Conservation (phyloP, 2,113 vertebrate genomes). For the Paracanthobrama guichenoti region DNA sequence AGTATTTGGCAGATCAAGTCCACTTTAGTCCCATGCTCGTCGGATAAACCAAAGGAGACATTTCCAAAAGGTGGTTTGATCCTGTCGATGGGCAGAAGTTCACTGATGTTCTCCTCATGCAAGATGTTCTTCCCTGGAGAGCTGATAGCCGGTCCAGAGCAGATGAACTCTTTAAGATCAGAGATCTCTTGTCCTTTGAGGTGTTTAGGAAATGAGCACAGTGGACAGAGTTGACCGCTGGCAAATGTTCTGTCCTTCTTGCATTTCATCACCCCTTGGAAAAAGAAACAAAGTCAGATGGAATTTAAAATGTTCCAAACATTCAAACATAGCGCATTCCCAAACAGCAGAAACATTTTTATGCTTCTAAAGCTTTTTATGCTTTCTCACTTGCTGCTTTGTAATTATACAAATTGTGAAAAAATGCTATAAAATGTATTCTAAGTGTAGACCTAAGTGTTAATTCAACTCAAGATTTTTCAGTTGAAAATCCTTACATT, state of each 20-base stretch:
- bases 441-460: no score
- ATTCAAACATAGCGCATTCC: no score
- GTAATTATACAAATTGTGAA: no score
- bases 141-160: constrained; percentile 77
- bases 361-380: no score
- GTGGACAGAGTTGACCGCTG: constrained; percentile 81
- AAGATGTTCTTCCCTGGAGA: constrained; percentile 67
- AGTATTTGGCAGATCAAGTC: constrained; percentile 75
- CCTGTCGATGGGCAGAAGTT: constrained; percentile 63
- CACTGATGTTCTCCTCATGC: constrained; percentile 62
- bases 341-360: no score
- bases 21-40: constrained; percentile 85
- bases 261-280: constrained; percentile 86
- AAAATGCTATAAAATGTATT: no score
- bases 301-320: no score
- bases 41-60: constrained; percentile 81
- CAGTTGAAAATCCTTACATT: no score
- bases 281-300: not conserved
- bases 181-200: constrained; percentile 76
- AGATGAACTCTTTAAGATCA: constrained; percentile 73
- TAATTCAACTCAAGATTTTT: no score
- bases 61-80: constrained; percentile 75
- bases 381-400: no score
- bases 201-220: constrained; percentile 76
- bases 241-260: constrained; percentile 82